Percentiles rank a stretch among this genome's conserved stretches.
phyloP scores from a whole-genome alignment of 2,797 vertebrate species.

The Aplochiton taeniatus region DNA sequence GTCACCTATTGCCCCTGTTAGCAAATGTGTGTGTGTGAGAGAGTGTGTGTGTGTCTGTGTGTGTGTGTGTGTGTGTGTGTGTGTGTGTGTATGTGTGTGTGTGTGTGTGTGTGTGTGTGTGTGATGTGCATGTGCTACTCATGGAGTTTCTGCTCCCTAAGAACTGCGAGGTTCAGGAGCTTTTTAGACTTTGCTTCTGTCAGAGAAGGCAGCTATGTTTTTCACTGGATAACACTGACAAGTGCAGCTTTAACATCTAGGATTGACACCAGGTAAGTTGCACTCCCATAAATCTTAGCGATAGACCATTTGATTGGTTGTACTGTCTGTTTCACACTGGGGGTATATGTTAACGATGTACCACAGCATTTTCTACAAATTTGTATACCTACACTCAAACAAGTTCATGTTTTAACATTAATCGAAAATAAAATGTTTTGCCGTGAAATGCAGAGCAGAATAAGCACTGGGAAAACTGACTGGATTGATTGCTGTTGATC shows the following conservation, averaged over 20 bases:
- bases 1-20: constrained; percentile 19
- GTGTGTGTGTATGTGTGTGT: constrained; percentile 23
- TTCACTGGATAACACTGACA: constrained; percentile 33
- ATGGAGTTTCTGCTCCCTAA: constrained; percentile 42
- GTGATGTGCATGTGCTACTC: constrained; percentile 27
- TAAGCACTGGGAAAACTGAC: too few species aligned
- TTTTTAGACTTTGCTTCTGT: constrained; percentile 1
- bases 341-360: too few species aligned
- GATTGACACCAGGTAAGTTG: neutral
- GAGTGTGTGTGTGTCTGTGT: constrained; percentile 8
- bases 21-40: constrained; percentile 24
- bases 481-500: too few species aligned
- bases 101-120: constrained; percentile 8
- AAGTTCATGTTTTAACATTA: too few species aligned
- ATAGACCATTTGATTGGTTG: neutral
- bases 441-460: too few species aligned
- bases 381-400: too few species aligned
- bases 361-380: too few species aligned
- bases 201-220: constrained; percentile 18
- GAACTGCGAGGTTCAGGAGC: constrained; percentile 20
- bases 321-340: neutral
- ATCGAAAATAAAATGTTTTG: too few species aligned
- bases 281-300: neutral
- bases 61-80: constrained; percentile 21
- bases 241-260: constrained; percentile 26